phyloP scores from a whole-genome alignment of 2,888 invertebrate species.

The Dicycla oo region DNA sequence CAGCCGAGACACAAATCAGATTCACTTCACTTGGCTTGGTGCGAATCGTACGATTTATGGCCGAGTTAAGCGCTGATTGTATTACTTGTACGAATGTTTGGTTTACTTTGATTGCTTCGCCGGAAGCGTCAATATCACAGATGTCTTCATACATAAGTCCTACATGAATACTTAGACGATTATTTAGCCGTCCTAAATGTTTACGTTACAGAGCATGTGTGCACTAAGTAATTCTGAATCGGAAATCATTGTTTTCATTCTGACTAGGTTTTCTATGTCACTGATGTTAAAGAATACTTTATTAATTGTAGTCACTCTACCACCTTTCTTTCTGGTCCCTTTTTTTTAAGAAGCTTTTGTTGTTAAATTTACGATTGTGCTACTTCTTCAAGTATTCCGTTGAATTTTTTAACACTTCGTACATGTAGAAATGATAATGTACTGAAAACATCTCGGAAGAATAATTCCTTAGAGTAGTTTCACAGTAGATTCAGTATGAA shows the following conservation, averaged over 20 bases:
- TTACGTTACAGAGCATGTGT: constrained; percentile 20
- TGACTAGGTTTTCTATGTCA: background rate
- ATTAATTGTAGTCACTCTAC: background rate
- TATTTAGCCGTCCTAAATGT: constrained; percentile 24
- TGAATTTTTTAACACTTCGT: constrained; percentile 32
- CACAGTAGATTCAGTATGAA: constrained; percentile 57
- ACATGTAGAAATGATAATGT: constrained; percentile 44
- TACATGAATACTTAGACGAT: constrained; percentile 26
- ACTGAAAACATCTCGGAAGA: constrained; percentile 54
- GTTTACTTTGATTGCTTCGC: constrained; percentile 45
- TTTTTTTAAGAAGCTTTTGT: background rate
- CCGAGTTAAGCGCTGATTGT: constrained; percentile 56
- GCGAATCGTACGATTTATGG: constrained; percentile 61
- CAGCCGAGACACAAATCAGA: constrained; percentile 65
- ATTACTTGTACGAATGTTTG: constrained; percentile 56
- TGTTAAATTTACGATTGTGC: background rate
- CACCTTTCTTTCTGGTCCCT: background rate
- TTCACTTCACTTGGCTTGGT: constrained; percentile 62
- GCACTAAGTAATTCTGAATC: background rate
- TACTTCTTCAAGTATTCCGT: constrained; percentile 30
- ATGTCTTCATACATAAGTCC: constrained; percentile 28
- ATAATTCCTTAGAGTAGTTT: constrained; percentile 55
- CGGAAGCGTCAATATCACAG: constrained; percentile 40
- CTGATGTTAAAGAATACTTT: background rate
- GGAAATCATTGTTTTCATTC: constrained; percentile 7